Conservation (phyloP, 2,888 invertebrate species). For the Melanophora roralis region DNA sequence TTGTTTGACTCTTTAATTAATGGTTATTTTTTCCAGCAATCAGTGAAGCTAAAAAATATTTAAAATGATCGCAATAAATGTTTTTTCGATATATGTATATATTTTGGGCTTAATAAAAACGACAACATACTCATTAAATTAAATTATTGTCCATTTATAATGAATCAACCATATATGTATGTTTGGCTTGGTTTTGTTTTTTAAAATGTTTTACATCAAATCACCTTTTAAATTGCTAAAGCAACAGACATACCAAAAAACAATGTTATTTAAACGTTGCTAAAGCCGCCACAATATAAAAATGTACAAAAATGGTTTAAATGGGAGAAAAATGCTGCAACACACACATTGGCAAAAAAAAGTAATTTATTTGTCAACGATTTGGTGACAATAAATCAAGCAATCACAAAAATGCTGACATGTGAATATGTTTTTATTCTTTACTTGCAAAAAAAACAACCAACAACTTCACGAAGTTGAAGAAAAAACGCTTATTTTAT, state of each 20-base stretch:
- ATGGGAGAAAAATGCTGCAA: slow-evolving; percentile 41
- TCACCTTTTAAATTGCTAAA: slow-evolving; percentile 41
- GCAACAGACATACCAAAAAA: slow-evolving; percentile 14
- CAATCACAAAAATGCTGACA: slow-evolving; percentile 75
- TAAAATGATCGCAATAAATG: too few relatives aligned
- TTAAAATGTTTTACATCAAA: slow-evolving; percentile 57
- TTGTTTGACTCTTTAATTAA: slow-evolving; percentile 40
- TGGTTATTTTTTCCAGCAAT: slow-evolving; percentile 14
- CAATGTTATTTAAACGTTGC: slow-evolving; percentile 47
- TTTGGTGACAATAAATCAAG: slow-evolving; percentile 74
- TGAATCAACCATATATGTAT: slow-evolving; percentile 47
- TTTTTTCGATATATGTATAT: slow-evolving; percentile 44
- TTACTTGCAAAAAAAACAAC: slow-evolving; percentile 10
- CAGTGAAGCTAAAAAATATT: too few relatives aligned
- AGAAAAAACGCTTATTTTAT: slow-evolving; percentile 19
- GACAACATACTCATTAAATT: slow-evolving; percentile 56
- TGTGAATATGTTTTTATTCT: slow-evolving; percentile 51
- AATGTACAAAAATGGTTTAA: slow-evolving; percentile 41
- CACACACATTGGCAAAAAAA: slow-evolving; percentile 21
- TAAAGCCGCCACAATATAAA: slow-evolving; percentile 42
- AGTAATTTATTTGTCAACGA: slow-evolving; percentile 68
- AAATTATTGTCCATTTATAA: slow-evolving; percentile 58
- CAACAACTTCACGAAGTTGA: slow-evolving; percentile 7
- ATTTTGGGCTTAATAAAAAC: slow-evolving; percentile 43
- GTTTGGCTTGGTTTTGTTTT: slow-evolving; percentile 41